Base-by-base conservation (phyloP, 2,888 invertebrate species). In the Drosophila koepferae region DNA sequence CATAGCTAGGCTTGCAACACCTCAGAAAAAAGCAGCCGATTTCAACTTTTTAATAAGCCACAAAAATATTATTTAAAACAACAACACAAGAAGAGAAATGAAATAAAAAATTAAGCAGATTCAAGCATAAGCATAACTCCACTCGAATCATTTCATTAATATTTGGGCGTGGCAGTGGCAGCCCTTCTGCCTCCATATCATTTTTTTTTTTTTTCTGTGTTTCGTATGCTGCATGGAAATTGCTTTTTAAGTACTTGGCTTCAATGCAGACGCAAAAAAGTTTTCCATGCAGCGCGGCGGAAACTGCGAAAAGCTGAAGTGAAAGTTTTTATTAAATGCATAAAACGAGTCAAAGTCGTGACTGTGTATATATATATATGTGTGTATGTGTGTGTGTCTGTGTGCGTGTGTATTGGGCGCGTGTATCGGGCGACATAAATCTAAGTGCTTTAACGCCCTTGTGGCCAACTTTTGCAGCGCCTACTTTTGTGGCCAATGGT, bases 301-400 rank as follows among this genome's bases (percentile, higher is more conserved):
- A 68, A 81, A 77, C 74, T 85, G 79, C 80, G 63, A 79, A 77
- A 70, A 51, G 60, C 61, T 53, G 68, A 74, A 85, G 85, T 88
- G 85, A 85, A 85, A 85, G 85, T 85, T 85, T 88, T 83, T 85
- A 85, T 85, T 83, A 85, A 85, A 86, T 85, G 89, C 89, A 86
- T 85, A 83, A 88, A 85, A 70, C 77, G 84, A 83, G 80, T 77
- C 79, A 75, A 80, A 88, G 68, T 86, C 74, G 64, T 72, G 72
- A 69, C 73, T 72, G 34, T 56, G 23, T 63, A 9, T 43, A 31
- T 34, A 44, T 44, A 41, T 40, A 18, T 20, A 41, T 55, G 34
- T 54, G 60, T 44, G 31, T 56, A 20, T 48, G 46, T 49, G 12
- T 40, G 18, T 34, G 48, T 55, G 44, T 55, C 58, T 65, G 40